These are phyloP conservation scores for Chunga burmeisteri DNA, from an alignment of 2,113 vertebrate species.

Conservation along the genomic window DNA sequence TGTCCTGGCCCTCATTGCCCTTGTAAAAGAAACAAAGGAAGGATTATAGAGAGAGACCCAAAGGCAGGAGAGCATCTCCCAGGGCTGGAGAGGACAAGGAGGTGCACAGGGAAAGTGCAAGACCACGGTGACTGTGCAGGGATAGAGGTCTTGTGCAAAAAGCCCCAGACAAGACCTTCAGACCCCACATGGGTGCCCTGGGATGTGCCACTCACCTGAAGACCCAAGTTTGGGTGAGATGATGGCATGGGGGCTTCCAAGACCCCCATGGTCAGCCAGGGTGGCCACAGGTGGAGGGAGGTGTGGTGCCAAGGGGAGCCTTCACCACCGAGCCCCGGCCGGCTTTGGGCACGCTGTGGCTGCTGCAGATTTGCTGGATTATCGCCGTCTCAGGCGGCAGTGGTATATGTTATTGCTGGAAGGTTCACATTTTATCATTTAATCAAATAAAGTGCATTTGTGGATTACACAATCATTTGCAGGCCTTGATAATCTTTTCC, in stretches of 20 bases:
- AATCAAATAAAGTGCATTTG: slow-evolving; percentile 69
- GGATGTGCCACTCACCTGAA: background rate
- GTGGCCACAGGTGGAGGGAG: background rate
- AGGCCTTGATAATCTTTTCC: slow-evolving; percentile 59
- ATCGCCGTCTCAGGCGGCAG: fast-evolving
- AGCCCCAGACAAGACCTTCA: background rate
- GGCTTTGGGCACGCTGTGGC: fast-evolving
- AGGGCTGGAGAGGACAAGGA: background rate
- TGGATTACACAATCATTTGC: slow-evolving; percentile 48
- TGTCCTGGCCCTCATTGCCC: background rate
- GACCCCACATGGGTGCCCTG: background rate
- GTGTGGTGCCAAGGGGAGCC: fast-evolving
- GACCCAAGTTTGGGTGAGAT: fast-evolving
- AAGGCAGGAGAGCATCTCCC: background rate
- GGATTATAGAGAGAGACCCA: background rate
- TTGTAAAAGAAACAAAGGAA: background rate
- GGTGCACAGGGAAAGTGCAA: background rate
- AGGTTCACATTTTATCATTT: slow-evolving; percentile 62
- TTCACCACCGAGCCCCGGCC: fast-evolving
- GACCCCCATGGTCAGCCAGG: background rate
- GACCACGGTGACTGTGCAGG: fast-evolving
- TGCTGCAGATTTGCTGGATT: background rate
- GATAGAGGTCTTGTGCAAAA: background rate
- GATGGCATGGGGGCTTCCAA: background rate
- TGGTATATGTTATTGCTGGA: background rate